A percentile compares a stretch with the other conserved stretches of the same genome.
phyloP scores from a whole-genome alignment of 2,113 vertebrate species.

The Seriola rivoliana region DNA sequence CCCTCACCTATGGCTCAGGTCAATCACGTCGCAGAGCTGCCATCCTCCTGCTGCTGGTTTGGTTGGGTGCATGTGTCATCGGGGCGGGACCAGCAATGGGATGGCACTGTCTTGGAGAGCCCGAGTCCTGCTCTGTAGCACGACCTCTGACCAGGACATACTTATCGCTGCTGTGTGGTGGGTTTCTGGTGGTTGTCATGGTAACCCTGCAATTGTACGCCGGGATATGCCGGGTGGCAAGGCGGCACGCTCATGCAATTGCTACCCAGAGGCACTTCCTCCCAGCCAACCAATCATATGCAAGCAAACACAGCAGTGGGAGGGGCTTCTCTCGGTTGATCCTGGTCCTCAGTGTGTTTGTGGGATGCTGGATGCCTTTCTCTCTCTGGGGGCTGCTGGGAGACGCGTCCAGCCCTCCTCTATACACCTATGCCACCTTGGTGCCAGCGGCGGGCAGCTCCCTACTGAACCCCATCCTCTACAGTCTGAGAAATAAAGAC shows the following conservation, averaged over 20 bases:
- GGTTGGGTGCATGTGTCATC: conserved; percentile 86
- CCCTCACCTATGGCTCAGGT: conserved; percentile 93
- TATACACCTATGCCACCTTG: conserved; percentile 92
- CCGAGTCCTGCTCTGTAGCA: conserved; percentile 86
- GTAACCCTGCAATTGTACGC: conserved; percentile 92
- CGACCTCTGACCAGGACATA: conserved; percentile 90
- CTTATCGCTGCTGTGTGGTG: conserved; percentile 89
- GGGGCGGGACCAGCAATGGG: conserved; percentile 91
- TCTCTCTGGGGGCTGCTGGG: conserved; percentile 92
- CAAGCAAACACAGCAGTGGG: conserved; percentile 75
- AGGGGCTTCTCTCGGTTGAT: conserved; percentile 84
- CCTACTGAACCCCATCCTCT: conserved; percentile 94
- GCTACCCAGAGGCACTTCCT: conserved; percentile 93
- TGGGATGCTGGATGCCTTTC: conserved; percentile 95
- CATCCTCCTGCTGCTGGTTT: conserved; percentile 89
- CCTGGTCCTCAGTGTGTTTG: conserved; percentile 91
- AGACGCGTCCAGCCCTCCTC: conserved; percentile 85
- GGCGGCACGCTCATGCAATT: conserved; percentile 94
- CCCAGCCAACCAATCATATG: conserved; percentile 87
- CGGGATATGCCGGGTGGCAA: conserved; percentile 91
- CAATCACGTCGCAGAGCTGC: conserved; percentile 89
- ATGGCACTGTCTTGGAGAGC: conserved; percentile 92
- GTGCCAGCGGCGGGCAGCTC: conserved; percentile 94
- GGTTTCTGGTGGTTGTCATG: conserved; percentile 89
- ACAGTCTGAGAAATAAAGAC: conserved; percentile 94